Evolutionary conservation across 1,140 invertebrate species (phyloP).

Genomic region (Conus betulinus): DNA sequence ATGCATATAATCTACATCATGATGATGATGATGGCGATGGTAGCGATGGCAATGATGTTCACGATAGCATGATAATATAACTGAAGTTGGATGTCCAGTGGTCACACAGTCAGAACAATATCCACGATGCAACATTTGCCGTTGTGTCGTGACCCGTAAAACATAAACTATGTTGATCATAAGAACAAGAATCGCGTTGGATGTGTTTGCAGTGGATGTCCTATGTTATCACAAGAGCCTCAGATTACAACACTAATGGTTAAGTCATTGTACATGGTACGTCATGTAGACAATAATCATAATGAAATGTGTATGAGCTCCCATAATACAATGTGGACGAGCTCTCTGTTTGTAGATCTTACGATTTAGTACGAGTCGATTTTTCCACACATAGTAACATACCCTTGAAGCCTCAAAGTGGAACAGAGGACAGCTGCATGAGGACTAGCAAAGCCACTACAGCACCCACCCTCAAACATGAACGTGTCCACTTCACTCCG

Average conservation of each 20-base stretch:
- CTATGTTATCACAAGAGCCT: too few species aligned
- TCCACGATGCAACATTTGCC: constrained; percentile 81
- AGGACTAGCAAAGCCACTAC: neutral
- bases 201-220: neutral
- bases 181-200: too few species aligned
- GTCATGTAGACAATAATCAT: too few species aligned
- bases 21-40: too few species aligned
- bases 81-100: constrained; percentile 81
- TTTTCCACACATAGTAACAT: too few species aligned
- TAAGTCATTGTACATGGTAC: too few species aligned
- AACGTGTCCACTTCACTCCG: constrained; percentile 67
- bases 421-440: too few species aligned
- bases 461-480: constrained; percentile 53
- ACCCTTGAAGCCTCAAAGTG: too few species aligned
- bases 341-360: neutral
- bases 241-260: too few species aligned
- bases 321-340: neutral
- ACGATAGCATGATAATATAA: too few species aligned
- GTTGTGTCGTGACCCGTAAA: constrained; percentile 67
- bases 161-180: neutral
- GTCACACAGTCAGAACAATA: constrained; percentile 85
- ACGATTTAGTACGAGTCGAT: neutral
- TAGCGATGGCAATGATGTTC: too few species aligned
- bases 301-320: neutral
- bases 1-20: too few species aligned